Evolutionary conservation across 2,797 vertebrate species (phyloP), one percentile per base, ranked within the genome.

Genomic region (Oreochromis grahami): DNA sequence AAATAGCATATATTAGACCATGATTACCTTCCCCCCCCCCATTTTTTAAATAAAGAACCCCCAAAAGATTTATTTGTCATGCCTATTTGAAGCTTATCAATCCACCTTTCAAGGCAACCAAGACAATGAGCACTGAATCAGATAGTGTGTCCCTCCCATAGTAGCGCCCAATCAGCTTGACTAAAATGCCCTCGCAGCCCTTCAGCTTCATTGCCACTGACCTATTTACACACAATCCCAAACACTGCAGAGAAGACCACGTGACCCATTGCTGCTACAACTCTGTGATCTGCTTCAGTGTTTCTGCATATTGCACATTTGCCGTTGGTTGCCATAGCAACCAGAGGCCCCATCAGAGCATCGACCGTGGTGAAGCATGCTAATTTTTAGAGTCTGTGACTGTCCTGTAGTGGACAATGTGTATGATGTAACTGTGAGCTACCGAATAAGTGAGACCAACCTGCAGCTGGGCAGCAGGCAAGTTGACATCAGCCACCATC

Each of bases 401-500:
- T 48, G 26, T 32, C 26, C 68, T 74, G 24, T 74, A 74, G 68
- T 29, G 43, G 43, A 74, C 10, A n/a, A 11, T 19, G 12, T 24
- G 53, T 24, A 43, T 56, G 43, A 83, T 50, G 65, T 50, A 55
- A 68, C 48, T 11, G 32, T 24, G 36, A 24, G 21, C 19, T 41
- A 43, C 78, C 26, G 0, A 36, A 29, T 17, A 29, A 2, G 34
- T 14, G 76, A 89, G 5, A 89, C 89, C 79, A 77, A 99, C 98
- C 97, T 99, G 98, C 81, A 99, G 96, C 79, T 99, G 98, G 2
- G 98, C 98, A 1, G 98, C 96, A 0, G 98, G 98, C 84, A 99
- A 94, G 89, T 99, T 99, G 77, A 99, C 97, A 6, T 99, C 98
- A n/a, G 98, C 98, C 5, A 99, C 98, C 98, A 99, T 99, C 95